Conservation (phyloP, 1,140 invertebrate genomes). For the Drosophila lowei region DNA sequence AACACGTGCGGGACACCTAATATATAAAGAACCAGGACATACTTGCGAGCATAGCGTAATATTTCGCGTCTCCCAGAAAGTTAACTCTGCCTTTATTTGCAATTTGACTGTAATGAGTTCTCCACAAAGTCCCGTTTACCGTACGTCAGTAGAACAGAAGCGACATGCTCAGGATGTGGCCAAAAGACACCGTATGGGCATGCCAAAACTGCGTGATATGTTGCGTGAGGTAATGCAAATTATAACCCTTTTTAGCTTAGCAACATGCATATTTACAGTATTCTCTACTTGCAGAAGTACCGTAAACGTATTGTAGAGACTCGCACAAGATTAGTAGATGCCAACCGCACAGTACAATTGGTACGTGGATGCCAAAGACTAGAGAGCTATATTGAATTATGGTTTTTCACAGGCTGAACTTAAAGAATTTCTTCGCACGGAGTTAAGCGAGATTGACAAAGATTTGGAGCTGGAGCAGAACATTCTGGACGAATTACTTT, state of each 20-base stretch:
- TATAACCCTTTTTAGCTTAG: not conserved
- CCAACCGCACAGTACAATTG: constrained; percentile 52
- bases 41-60: no score
- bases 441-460: constrained; percentile 63
- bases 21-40: no score
- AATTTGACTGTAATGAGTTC: constrained; percentile 45
- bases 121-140: constrained; percentile 50
- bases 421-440: constrained; percentile 56
- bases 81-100: not conserved
- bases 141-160: constrained; percentile 72
- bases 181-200: constrained; percentile 55
- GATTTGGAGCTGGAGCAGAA: constrained; percentile 68
- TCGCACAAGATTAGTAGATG: constrained; percentile 42
- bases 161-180: constrained; percentile 68
- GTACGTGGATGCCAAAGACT: constrained; percentile 15
- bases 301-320: constrained; percentile 56
- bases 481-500: constrained; percentile 59
- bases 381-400: not conserved
- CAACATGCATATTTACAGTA: not conserved
- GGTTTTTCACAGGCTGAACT: constrained; percentile 41
- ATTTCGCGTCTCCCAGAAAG: no score
- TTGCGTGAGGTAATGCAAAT: constrained; percentile 55
- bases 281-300: constrained; percentile 45
- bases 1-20: no score
- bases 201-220: constrained; percentile 65